These are phyloP conservation scores for Pristionchus entomophagus DNA, from an alignment of 2,888 invertebrate species.

Conservation along the genomic window DNA sequence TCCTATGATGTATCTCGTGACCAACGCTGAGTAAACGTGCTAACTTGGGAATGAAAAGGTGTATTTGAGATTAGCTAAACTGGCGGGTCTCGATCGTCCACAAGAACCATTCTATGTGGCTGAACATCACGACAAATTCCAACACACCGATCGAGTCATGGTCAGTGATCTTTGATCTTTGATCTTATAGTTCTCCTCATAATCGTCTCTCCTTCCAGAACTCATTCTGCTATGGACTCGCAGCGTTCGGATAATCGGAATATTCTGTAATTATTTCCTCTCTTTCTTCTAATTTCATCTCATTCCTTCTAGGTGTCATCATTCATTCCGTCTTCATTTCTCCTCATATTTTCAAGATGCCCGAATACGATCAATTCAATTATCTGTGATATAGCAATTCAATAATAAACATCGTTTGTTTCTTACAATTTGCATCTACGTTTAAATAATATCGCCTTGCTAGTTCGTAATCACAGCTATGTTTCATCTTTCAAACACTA, in stretches of 20 bases:
- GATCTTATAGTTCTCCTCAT: background rate
- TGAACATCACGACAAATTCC: background rate
- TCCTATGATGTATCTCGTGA: no score
- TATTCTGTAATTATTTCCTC: background rate
- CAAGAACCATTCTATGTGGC: background rate
- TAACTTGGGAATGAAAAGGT: no score
- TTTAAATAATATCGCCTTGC: no score
- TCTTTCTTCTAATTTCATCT: background rate
- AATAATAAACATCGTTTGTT: no score
- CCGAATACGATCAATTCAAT: background rate
- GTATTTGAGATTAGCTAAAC: background rate
- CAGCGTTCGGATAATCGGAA: background rate
- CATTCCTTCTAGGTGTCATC: background rate
- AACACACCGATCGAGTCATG: conserved; percentile 3
- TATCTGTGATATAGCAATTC: background rate
- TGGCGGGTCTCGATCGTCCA: background rate
- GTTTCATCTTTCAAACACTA: no score
- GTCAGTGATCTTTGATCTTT: background rate
- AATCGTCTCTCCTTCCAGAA: no score
- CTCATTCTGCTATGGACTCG: background rate
- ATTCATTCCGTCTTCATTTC: background rate
- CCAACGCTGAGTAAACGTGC: no score
- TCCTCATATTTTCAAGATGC: background rate
- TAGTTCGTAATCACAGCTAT: no score
- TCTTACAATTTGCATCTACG: no score